phyloP scores from a whole-genome alignment of 2,113 vertebrate genomes.

The Pelecanoides urinatrix region DNA sequence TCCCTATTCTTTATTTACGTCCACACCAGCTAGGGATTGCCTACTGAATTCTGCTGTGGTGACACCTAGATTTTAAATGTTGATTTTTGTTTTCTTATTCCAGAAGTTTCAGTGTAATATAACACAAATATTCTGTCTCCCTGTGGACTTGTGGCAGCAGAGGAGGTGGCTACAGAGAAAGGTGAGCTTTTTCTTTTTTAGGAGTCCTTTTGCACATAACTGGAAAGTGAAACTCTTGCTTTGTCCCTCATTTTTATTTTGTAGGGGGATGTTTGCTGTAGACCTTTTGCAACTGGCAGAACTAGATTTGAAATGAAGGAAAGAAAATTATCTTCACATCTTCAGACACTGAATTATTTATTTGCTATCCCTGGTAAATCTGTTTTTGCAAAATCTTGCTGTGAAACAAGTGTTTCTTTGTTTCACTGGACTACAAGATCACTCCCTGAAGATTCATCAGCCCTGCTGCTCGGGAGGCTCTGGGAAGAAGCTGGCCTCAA shows the following conservation, averaged over 20 bases:
- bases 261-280: neutral
- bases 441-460: neutral
- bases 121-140: neutral
- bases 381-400: neutral
- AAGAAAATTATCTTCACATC: neutral
- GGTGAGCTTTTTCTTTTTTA: neutral
- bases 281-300: neutral
- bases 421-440: neutral
- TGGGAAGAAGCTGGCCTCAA: neutral
- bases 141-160: neutral
- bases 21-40: neutral
- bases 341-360: slow-evolving; percentile 19
- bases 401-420: neutral
- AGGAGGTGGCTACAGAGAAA: neutral
- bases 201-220: neutral
- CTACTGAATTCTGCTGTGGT: neutral
- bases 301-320: neutral
- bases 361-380: neutral
- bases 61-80: neutral
- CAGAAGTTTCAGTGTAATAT: neutral
- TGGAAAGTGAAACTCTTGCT: neutral
- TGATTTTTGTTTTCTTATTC: neutral
- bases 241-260: neutral
- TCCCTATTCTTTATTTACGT: neutral
- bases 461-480: neutral